Percentiles rank a stretch among this genome's conserved stretches.
phyloP scores from a whole-genome alignment of 2,113 vertebrate genomes.

The Albula glossodonta region DNA sequence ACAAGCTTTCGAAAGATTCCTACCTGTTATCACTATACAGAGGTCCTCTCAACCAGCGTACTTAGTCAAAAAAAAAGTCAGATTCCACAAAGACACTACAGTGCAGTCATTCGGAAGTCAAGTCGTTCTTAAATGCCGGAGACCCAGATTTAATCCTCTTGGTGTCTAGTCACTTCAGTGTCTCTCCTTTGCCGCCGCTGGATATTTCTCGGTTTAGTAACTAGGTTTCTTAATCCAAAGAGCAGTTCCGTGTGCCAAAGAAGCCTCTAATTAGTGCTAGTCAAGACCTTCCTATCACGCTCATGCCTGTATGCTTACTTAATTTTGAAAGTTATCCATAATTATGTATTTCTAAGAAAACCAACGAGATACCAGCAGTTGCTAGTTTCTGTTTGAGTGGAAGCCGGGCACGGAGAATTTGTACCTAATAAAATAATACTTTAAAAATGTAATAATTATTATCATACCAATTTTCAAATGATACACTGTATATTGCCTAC shows the following conservation, averaged over 20 bases:
- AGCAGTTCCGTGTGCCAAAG: not conserved
- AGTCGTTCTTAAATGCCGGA: not conserved
- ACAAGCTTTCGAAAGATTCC: not conserved
- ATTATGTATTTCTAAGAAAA: not conserved
- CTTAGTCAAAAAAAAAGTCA: not conserved
- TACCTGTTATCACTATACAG: not conserved
- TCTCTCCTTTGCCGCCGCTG: not conserved
- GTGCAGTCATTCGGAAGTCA: slow-evolving; percentile 8
- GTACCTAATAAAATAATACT: not conserved
- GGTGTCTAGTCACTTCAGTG: not conserved
- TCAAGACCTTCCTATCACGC: not conserved
- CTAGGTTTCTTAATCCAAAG: not conserved
- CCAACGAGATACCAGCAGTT: not conserved
- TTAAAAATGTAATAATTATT: not conserved
- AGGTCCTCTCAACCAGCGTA: not conserved
- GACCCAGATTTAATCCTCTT: not conserved
- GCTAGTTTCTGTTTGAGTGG: not conserved
- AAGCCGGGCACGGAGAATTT: not conserved
- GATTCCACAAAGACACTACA: not conserved
- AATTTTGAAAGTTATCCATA: not conserved
- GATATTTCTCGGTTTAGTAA: slow-evolving; percentile 4
- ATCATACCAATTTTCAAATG: not conserved
- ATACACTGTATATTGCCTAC: not conserved
- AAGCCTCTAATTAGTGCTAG: not conserved
- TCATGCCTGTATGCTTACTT: not conserved